These are phyloP conservation scores for Bombyx mandarina DNA, from an alignment of 1,140 invertebrate species.

Conservation along the genomic window DNA sequence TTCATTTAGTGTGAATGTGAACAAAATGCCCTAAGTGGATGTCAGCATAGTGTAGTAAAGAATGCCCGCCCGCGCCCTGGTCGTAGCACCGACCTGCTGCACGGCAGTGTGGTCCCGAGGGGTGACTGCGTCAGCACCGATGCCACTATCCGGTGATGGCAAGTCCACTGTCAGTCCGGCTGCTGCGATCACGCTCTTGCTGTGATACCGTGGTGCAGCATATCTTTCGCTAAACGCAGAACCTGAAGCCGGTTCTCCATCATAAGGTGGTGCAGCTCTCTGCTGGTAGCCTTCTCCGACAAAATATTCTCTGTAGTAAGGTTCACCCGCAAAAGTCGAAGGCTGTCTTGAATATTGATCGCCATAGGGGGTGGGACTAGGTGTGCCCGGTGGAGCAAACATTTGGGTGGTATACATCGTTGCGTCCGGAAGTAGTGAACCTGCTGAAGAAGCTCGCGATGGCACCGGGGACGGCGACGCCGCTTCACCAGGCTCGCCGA, in stretches of 20 bases:
- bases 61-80: slow-evolving; percentile 46
- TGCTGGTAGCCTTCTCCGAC: slow-evolving; percentile 61
- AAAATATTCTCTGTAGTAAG: slow-evolving; percentile 69
- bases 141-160: slow-evolving; percentile 92
- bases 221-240: slow-evolving; percentile 62
- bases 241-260: slow-evolving; percentile 45
- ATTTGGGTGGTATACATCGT: slow-evolving; percentile 69
- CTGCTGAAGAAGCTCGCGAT: slow-evolving; percentile 61
- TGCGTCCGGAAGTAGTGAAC: slow-evolving; percentile 65
- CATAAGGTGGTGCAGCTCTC: slow-evolving; percentile 57
- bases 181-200: slow-evolving; percentile 71
- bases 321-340: slow-evolving; percentile 52
- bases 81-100: slow-evolving; percentile 82
- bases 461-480: slow-evolving; percentile 62
- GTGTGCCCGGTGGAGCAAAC: slow-evolving; percentile 65
- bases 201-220: slow-evolving; percentile 61
- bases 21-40: slow-evolving; percentile 8
- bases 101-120: slow-evolving; percentile 88
- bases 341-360: slow-evolving; percentile 59
- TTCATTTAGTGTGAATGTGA: slow-evolving; percentile 5
- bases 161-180: slow-evolving; percentile 90
- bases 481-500: slow-evolving; percentile 60
- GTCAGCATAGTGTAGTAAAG: slow-evolving; percentile 15
- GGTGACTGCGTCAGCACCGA: slow-evolving; percentile 91
- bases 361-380: slow-evolving; percentile 65